phyloP scores from a whole-genome alignment of 2,888 invertebrate genomes.

The Cheilosia vulpina region DNA sequence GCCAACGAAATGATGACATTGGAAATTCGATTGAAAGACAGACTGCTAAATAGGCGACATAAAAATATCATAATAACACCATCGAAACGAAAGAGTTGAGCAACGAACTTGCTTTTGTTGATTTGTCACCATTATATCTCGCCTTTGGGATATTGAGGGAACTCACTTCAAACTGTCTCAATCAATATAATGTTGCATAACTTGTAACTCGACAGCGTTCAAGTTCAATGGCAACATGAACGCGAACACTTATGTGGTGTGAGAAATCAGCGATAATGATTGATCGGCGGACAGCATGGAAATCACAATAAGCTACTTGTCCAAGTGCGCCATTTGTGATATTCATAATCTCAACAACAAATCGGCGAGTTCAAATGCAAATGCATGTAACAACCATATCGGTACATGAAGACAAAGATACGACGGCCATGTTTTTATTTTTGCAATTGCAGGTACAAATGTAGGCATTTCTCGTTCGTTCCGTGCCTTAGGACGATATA shows the following conservation, averaged over 20 bases:
- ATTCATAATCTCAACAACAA: slow-evolving; percentile 17
- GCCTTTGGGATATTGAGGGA: not conserved
- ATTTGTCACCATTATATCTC: slow-evolving; percentile 14
- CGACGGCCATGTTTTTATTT: not conserved
- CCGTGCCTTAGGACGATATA: not conserved
- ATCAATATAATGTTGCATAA: not conserved
- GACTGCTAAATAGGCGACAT: not conserved
- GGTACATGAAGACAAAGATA: slow-evolving; percentile 12
- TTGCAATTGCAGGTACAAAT: slow-evolving; percentile 3
- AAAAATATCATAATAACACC: not conserved
- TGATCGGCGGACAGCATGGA: not conserved
- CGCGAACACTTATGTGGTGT: not conserved
- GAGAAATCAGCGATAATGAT: slow-evolving; percentile 1
- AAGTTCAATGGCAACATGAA: slow-evolving; percentile 29
- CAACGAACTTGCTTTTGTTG: slow-evolving; percentile 38
- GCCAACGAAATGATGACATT: slow-evolving; percentile 6
- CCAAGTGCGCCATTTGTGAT: not conserved
- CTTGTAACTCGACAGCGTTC: not conserved
- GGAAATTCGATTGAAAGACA: not conserved
- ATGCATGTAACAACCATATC: slow-evolving; percentile 24
- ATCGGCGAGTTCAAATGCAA: slow-evolving; percentile 10
- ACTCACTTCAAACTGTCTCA: slow-evolving; percentile 6
- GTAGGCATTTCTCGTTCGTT: not conserved
- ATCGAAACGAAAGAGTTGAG: slow-evolving; percentile 38
- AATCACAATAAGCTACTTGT: slow-evolving; percentile 1